Percentiles rank a stretch among this genome's conserved stretches.
phyloP scores from a whole-genome alignment of 2,888 invertebrate genomes.

The Drosophila paranaensis region DNA sequence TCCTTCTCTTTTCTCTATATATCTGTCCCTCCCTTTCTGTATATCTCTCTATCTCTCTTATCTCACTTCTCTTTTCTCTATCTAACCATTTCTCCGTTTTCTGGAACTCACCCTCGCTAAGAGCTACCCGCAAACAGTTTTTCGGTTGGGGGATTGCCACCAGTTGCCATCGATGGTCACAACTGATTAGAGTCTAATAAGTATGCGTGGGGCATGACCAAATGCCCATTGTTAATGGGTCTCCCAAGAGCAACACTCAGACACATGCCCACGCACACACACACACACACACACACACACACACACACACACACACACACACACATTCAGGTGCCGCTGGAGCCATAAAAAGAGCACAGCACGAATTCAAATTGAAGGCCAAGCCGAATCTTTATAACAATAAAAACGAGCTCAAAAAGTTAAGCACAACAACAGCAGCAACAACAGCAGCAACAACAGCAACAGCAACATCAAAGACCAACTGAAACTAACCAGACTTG shows the following conservation, averaged over 20 bases:
- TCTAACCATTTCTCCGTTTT: neutral
- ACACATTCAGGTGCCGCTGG: constrained; percentile 35
- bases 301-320: neutral
- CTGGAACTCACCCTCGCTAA: constrained; percentile 22
- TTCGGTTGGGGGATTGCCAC: constrained; percentile 38
- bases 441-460: constrained; percentile 11
- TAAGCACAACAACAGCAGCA: constrained; percentile 30
- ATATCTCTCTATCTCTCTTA: neutral
- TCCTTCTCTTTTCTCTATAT: neutral
- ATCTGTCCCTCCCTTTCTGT: neutral
- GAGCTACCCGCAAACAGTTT: neutral
- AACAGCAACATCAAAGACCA: constrained; percentile 19
- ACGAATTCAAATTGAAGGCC: constrained; percentile 74
- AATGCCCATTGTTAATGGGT: constrained; percentile 68
- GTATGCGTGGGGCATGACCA: constrained; percentile 74
- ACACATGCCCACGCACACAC: constrained; percentile 2
- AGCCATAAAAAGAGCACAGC: constrained; percentile 39
- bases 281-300: constrained; percentile 19
- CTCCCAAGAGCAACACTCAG: constrained; percentile 54
- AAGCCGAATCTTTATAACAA: constrained; percentile 67
- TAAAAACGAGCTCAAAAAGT: constrained; percentile 66
- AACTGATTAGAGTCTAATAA: constrained; percentile 78
- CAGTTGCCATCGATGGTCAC: constrained; percentile 72
- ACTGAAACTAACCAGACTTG: constrained; percentile 41
- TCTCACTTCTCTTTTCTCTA: neutral